Evolutionary conservation across 2,797 vertebrate genomes (phyloP).

Genomic region (Lepilemur septentrionalis): DNA sequence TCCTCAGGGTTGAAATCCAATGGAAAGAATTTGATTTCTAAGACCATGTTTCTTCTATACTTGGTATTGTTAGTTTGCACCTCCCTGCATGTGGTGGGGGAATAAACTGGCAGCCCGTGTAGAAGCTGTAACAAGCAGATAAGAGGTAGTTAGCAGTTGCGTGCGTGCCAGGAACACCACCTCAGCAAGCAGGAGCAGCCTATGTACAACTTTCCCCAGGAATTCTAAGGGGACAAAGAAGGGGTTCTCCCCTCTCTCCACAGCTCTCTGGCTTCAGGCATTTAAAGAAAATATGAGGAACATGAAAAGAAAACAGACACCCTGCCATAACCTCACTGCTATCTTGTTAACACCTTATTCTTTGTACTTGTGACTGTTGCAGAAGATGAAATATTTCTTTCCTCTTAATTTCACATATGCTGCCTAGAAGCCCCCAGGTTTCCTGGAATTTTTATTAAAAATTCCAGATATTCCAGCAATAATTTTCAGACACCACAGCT

Average conservation of each 20-base stretch:
- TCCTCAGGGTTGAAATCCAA: not conserved
- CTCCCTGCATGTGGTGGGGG: not conserved
- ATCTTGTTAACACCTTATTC: slow-evolving; percentile 30
- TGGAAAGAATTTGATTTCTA: not conserved
- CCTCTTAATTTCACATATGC: slow-evolving; percentile 38
- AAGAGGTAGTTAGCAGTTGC: not conserved
- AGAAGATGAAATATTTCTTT: slow-evolving; percentile 50
- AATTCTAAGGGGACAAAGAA: not conserved
- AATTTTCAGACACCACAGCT: slow-evolving; percentile 59
- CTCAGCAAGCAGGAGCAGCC: not conserved
- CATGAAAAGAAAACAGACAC: not conserved
- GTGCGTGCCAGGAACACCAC: not conserved
- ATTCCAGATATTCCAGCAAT: slow-evolving; percentile 62
- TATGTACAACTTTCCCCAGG: not conserved
- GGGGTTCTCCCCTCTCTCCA: not conserved
- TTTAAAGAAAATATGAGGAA: not conserved
- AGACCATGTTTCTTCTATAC: not conserved
- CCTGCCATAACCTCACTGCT: not conserved
- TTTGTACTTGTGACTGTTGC: slow-evolving; percentile 24
- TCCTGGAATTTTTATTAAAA: slow-evolving; percentile 65
- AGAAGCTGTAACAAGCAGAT: not conserved
- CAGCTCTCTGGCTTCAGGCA: not conserved
- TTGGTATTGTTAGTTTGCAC: not conserved
- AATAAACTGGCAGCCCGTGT: not conserved
- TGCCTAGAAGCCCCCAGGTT: slow-evolving; percentile 36